Base-by-base conservation (phyloP, 2,888 invertebrate genomes). In the Ligdia adustata region DNA sequence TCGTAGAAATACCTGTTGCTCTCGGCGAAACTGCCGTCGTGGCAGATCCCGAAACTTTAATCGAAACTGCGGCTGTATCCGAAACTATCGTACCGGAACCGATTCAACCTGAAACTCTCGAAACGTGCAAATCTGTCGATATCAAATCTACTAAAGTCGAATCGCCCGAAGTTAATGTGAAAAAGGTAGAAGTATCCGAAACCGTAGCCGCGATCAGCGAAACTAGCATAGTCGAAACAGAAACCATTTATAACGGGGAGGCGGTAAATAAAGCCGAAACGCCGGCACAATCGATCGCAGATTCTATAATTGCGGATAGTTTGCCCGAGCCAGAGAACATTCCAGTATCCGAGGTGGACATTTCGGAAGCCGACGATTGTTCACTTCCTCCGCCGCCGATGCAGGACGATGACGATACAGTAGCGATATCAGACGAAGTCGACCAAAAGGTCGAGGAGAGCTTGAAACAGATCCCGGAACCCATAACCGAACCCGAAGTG, bases 331-430 rank as follows among this genome's bases (percentile, higher is more conserved):
- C 33, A 0, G 45, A 41, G 16, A 37, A 44, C 7, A 24, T 44
- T 11, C 48, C 48, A 29, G 40, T 31, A 15, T 40, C 13, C 24
- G 55, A 39, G 34, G 41, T 40, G 4, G 57, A 57, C 16, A 47
- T 62, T 20, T 54, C 59, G n/a, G 59, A 60, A 22, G 56, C 61
- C 13, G 50, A 52, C n/a, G 71, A 74, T 13, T 55, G 69, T n/a
- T 75, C 79, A 0, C 69, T 72, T 3, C 74, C 75, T n/a, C 75
- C 75, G 15, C 72, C 75, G 5, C 72, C 72, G 9, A 55, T 60
- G 39, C 65, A 65, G 35, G 69, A 74, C 11, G 65, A 65, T 24
- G 43, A 52, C 13, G 55, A 60, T 15, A 31, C 42, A 24, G 55
- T 55, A 44, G 42, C 42, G 14, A 28, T 51, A 14, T 46, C 50